Evolutionary conservation across 1,140 invertebrate species (phyloP).

Genomic region (Papilio dardanus): DNA sequence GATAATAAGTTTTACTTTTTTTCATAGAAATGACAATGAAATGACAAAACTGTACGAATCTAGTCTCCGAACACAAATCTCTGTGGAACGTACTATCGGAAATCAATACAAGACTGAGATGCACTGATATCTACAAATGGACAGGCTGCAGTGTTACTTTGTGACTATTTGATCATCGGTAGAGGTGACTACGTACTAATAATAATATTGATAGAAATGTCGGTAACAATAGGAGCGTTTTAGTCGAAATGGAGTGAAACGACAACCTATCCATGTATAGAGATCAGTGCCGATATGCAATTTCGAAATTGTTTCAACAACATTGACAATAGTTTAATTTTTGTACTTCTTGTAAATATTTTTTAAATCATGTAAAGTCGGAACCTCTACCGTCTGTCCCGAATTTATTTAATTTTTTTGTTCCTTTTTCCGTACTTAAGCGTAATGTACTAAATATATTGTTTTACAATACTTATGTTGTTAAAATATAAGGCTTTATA

Average conservation of each 20-base stretch:
- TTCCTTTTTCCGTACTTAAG: slow-evolving; percentile 69
- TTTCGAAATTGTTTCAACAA: slow-evolving; percentile 52
- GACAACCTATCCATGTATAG: too few species aligned
- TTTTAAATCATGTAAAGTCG: slow-evolving; percentile 32
- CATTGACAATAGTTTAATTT: slow-evolving; percentile 64
- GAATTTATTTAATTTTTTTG: slow-evolving; percentile 55
- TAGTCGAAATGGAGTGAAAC: too few species aligned
- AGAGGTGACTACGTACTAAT: too few species aligned
- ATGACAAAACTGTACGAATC: slow-evolving; percentile 69
- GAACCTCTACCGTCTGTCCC: slow-evolving; percentile 42
- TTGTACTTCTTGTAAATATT: slow-evolving; percentile 62
- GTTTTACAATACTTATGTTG: slow-evolving; percentile 72
- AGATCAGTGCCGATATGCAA: too few species aligned
- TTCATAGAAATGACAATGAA: slow-evolving; percentile 56
- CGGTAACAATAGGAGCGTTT: too few species aligned
- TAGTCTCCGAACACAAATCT: slow-evolving; percentile 73
- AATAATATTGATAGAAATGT: too few species aligned
- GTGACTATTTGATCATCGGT: too few species aligned
- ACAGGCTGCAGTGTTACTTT: too few species aligned
- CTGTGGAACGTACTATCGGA: slow-evolving; percentile 56
- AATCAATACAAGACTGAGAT: slow-evolving; percentile 67
- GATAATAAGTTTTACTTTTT: slow-evolving; percentile 49
- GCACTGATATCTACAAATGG: too few species aligned
- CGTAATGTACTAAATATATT: slow-evolving; percentile 70
- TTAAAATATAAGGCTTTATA: slow-evolving; percentile 78